A percentile compares a stretch with the other conserved stretches of the same genome.
phyloP scores from a whole-genome alignment of 2,888 invertebrate genomes.

The Chirona hameri region DNA sequence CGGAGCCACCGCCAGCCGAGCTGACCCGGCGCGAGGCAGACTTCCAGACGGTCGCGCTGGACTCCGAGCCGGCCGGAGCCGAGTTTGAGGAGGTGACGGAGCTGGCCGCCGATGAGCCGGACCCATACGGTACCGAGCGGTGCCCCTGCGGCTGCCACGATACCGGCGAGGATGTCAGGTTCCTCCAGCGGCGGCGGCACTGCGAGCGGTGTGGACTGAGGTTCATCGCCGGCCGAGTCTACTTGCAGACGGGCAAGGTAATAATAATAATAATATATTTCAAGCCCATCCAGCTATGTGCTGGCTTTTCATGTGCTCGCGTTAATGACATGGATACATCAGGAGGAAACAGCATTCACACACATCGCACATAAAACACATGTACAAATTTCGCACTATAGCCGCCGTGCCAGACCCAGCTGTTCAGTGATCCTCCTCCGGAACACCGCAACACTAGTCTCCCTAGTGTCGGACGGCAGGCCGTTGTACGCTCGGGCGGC shows the following conservation, averaged over 20 bases:
- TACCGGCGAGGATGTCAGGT: conserved; percentile 46
- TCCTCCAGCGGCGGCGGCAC: conserved; percentile 4
- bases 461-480: too few relatives aligned
- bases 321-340: too few relatives aligned
- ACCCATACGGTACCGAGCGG: conserved; percentile 58
- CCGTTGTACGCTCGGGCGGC: too few relatives aligned
- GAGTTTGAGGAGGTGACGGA: conserved; percentile 1
- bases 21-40: not conserved
- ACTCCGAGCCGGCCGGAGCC: not conserved
- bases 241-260: conserved; percentile 29
- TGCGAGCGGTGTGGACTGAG: conserved; percentile 1
- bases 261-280: too few relatives aligned
- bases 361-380: too few relatives aligned
- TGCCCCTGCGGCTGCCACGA: conserved; percentile 60
- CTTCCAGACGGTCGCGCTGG: not conserved
- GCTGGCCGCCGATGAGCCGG: conserved; percentile 40
- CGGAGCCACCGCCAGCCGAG: not conserved
- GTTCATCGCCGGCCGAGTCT: not conserved
- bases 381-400: too few relatives aligned
- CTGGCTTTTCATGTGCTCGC: too few relatives aligned
- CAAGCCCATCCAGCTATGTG: too few relatives aligned
- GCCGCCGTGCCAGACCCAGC: too few relatives aligned
- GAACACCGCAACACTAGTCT: too few relatives aligned
- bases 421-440: too few relatives aligned
- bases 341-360: too few relatives aligned